Conservation (phyloP, 1,140 invertebrate species). For the Octopus bimaculoides region DNA sequence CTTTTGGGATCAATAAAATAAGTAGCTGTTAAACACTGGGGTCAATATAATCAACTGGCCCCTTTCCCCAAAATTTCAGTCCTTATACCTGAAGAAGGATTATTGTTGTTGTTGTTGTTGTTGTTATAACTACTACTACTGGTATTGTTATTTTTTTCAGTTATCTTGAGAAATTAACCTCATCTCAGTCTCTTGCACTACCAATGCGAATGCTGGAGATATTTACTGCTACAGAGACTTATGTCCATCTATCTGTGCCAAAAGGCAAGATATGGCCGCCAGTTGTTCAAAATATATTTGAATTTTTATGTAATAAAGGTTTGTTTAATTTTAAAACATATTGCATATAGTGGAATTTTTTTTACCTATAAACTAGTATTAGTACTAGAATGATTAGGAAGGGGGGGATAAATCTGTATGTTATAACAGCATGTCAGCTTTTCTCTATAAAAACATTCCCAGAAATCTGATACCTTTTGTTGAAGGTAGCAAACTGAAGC, state of each 20-base stretch:
- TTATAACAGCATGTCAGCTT: background rate
- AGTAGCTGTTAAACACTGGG: no score
- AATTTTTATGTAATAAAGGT: slow-evolving; percentile 20
- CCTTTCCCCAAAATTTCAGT: no score
- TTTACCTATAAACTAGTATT: background rate
- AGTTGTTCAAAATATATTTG: background rate
- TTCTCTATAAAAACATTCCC: background rate
- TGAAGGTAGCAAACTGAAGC: background rate
- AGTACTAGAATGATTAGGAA: background rate
- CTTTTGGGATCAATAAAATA: no score
- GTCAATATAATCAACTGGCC: no score
- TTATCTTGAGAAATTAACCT: slow-evolving; percentile 35
- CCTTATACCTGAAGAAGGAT: no score
- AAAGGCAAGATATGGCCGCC: background rate
- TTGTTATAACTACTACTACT: background rate
- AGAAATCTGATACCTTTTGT: background rate
- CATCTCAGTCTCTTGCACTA: slow-evolving; percentile 66
- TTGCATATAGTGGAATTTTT: background rate
- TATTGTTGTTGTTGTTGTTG: background rate
- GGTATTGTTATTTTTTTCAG: slow-evolving; percentile 24
- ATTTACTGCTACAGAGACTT: slow-evolving; percentile 66
- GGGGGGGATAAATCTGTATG: background rate
- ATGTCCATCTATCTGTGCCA: slow-evolving; percentile 32
- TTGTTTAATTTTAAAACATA: background rate
- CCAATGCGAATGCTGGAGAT: slow-evolving; percentile 75